Percentiles rank a stretch among this genome's conserved stretches.
Evolutionary conservation across 2,113 vertebrate genomes (phyloP).

Genomic region (Chloropsis cyanopogon): DNA sequence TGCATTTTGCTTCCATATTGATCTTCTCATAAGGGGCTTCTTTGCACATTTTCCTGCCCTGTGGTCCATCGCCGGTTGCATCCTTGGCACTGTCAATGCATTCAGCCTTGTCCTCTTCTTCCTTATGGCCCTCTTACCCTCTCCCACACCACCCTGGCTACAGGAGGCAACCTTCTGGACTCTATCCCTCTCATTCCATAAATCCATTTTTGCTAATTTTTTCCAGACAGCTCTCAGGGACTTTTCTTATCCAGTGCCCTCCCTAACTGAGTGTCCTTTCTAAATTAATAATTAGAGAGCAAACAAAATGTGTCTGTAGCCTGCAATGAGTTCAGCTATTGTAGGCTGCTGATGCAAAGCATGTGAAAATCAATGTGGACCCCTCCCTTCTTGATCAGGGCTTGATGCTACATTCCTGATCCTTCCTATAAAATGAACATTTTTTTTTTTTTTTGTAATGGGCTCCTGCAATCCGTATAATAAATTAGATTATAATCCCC

Average conservation of each 20-base stretch:
- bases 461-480: not conserved
- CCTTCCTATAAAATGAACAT: not conserved
- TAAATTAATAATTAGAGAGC: conserved; percentile 54
- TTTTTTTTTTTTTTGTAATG: not conserved
- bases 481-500: conserved; percentile 53
- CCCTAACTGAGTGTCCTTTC: not conserved
- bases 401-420: not conserved
- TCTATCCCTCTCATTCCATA: not conserved
- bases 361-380: not conserved
- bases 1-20: not conserved
- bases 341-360: not conserved
- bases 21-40: not conserved
- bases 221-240: not conserved
- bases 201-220: not conserved
- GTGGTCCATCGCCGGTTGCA: accelerated
- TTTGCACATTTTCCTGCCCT: not conserved
- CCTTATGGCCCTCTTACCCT: not conserved
- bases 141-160: not conserved
- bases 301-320: conserved; percentile 17
- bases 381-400: not conserved
- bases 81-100: not conserved
- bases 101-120: not conserved
- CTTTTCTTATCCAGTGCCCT: not conserved
- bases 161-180: not conserved
- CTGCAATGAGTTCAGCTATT: not conserved